A percentile compares a stretch with the other conserved stretches of the same genome.
Conservation (phyloP, 2,888 invertebrate species). For the Platynereis dumerilii region DNA sequence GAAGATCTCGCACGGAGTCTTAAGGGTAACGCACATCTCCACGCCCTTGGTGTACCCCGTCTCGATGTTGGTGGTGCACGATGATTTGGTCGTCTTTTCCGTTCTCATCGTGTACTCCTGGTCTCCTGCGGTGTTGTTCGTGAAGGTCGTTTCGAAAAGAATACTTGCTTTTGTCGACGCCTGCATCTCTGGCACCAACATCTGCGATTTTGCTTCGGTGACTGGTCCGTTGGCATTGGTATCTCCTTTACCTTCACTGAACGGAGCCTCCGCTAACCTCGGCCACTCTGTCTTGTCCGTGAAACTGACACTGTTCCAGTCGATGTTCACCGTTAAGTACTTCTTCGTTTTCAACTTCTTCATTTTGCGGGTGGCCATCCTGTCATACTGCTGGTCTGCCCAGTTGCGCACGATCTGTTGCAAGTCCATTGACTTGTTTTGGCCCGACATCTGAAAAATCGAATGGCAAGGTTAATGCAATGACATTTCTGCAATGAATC, state of each 20-base stretch:
- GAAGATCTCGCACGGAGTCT: constrained; percentile 61
- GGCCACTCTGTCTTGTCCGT: constrained; percentile 34
- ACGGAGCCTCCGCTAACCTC: constrained; percentile 17
- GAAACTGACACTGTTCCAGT: constrained; percentile 36
- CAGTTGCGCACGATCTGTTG: constrained; percentile 6
- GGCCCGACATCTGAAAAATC: too few relatives aligned
- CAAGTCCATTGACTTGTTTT: neutral
- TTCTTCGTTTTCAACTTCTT: neutral
- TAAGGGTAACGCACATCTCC: constrained; percentile 59
- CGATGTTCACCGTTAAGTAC: constrained; percentile 21
- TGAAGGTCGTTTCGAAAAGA: constrained; percentile 43
- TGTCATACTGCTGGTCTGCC: neutral
- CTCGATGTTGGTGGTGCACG: constrained; percentile 35
- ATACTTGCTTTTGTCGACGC: constrained; percentile 20
- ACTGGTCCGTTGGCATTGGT: too few relatives aligned
- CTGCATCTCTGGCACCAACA: neutral
- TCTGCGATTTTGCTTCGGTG: neutral
- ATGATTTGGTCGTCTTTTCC: constrained; percentile 39
- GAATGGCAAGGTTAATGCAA: too few relatives aligned
- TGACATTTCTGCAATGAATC: too few relatives aligned
- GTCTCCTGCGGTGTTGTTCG: constrained; percentile 38
- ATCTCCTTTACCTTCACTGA: neutral
- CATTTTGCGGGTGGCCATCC: constrained; percentile 1
- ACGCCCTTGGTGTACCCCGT: constrained; percentile 50
- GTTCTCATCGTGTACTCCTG: constrained; percentile 44